phyloP scores from a whole-genome alignment of 2,113 vertebrate genomes.

The Anser brachyrhynchus region DNA sequence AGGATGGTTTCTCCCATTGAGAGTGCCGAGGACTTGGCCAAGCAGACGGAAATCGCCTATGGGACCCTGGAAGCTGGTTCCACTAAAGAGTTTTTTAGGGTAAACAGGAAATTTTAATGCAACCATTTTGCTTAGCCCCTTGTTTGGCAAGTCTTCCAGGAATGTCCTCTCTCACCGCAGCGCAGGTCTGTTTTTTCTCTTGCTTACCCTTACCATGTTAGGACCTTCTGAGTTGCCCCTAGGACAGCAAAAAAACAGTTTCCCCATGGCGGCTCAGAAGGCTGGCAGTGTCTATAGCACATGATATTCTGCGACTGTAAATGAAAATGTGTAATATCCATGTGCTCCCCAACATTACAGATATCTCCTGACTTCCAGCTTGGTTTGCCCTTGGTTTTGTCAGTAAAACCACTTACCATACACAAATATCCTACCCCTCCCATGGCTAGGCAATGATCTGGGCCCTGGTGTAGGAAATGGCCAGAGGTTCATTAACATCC shows the following conservation, averaged over 20 bases:
- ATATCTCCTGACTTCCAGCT: constrained; percentile 16
- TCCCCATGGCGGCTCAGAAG: not conserved
- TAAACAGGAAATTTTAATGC: constrained; percentile 66
- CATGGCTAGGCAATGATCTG: not conserved
- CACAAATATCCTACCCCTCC: not conserved
- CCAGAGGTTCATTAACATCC: not conserved
- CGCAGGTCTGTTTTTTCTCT: not conserved
- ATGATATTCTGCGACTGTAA: constrained; percentile 11
- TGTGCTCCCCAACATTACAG: not conserved
- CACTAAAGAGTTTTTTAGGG: constrained; percentile 99
- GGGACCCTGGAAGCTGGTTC: constrained; percentile 96
- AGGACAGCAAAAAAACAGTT: not conserved
- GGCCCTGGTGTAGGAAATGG: not conserved
- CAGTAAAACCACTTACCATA: not conserved
- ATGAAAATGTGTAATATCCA: not conserved
- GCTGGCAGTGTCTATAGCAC: not conserved
- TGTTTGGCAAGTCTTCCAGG: not conserved
- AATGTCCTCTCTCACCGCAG: not conserved
- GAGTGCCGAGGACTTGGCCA: constrained; percentile 97
- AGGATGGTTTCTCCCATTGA: constrained; percentile 99
- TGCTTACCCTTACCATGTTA: not conserved
- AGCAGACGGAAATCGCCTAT: constrained; percentile 98
- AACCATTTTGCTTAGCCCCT: not conserved
- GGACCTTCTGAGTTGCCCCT: not conserved
- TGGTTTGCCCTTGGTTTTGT: constrained; percentile 11